Evolutionary conservation across 2,797 vertebrate species (phyloP).

Genomic region (Lacerta viridis): DNA sequence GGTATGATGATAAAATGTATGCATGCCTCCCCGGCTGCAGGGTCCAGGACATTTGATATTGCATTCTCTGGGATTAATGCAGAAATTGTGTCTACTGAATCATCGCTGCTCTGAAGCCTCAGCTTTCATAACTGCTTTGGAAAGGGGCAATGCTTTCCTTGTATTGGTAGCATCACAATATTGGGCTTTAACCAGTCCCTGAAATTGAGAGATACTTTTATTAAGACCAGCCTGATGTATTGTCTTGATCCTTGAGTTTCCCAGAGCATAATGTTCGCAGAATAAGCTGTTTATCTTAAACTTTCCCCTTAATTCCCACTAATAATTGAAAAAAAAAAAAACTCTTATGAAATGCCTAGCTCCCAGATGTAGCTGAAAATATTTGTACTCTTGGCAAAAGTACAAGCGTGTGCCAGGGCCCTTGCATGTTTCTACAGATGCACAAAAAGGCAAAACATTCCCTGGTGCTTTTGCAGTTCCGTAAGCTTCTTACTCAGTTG

Average conservation of each 20-base stretch:
- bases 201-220: background rate
- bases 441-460: slow-evolving; percentile 4
- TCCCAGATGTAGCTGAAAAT: slow-evolving; percentile 11
- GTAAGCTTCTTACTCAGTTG: background rate
- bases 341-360: background rate
- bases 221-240: background rate
- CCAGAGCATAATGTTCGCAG: background rate
- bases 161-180: background rate
- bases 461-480: background rate
- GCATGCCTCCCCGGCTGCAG: too few relatives aligned
- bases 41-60: too few relatives aligned
- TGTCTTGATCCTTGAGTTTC: background rate
- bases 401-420: background rate
- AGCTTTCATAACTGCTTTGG: slow-evolving; percentile 2
- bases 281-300: background rate
- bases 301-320: background rate
- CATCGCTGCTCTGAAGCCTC: background rate
- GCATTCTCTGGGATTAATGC: background rate
- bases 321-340: background rate
- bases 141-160: background rate
- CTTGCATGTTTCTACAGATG: slow-evolving; percentile 20
- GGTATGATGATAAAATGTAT: too few relatives aligned
- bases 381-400: slow-evolving; percentile 27
- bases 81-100: background rate
- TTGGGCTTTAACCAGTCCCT: background rate